Base-by-base conservation (phyloP, 2,113 vertebrate species). In the Aspidoscelis tigris region DNA sequence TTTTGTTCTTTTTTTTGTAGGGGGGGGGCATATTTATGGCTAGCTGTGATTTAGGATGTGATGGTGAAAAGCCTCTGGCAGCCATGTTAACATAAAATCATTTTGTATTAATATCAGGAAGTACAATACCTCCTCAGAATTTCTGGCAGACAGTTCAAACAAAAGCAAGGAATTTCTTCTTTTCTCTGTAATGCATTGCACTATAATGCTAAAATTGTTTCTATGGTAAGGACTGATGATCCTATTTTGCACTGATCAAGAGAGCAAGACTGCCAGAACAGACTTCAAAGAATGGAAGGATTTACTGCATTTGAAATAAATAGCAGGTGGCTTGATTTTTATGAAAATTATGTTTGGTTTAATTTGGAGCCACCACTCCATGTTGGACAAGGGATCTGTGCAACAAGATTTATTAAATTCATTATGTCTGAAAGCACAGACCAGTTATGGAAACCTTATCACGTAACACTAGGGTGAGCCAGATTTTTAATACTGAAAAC, bases 251-350 rank as follows among this genome's bases (percentile, higher is more conserved):
- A 80, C 8, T 33, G 39, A 33, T 55, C 58, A 14, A 26, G 33
- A 39, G 33, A 90, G 79, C 6, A 33, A 20, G 14, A 24, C 72
- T 92, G 88, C 70, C 81, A 12, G 2, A 66, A 58, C 86, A 85
- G 44, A 18, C 11, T 89, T 69, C 71, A 88, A 72, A 14, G 53
- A 88, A 74, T 61, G 22, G 7, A 2, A 84, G 3, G 82, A 81
- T 69, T 70, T 78, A 16, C 44, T 90, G 24, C 20, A 66, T 73
- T 53, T 78, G 65, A 76, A 86, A 81, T 80, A 41, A 88, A 68
- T 1, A 78, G 21, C 16, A 69, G 18, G 3, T 81, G 3, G 47
- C 24, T 70, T 80, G 66, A 10, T n/a, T 72, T 70, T 72, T 61
- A 18, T 64, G 10, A 64, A 66, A 66, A 47, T 74, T 80, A 3